Percentiles rank a stretch among this genome's conserved stretches.
These are phyloP conservation scores for Pelusios castaneus DNA, from an alignment of 2,113 vertebrate species.

Conservation along the genomic window DNA sequence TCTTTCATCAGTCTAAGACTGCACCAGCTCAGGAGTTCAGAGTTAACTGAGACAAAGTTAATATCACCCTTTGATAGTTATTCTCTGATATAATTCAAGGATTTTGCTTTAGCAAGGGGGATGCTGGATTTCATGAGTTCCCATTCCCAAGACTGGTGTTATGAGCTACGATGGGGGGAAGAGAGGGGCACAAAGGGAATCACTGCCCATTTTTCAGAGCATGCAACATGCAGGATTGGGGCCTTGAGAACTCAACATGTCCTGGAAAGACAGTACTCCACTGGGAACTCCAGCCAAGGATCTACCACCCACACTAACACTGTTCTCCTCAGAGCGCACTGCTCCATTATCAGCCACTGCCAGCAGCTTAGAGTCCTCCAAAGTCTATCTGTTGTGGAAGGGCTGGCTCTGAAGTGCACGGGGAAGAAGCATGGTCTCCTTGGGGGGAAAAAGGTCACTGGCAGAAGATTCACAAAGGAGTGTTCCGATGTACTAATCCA, in stretches of 20 bases:
- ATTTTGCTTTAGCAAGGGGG: neutral
- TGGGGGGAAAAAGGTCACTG: neutral
- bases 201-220: neutral
- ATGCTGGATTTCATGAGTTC: neutral
- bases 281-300: no score
- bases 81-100: neutral
- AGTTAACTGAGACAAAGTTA: neutral
- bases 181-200: neutral
- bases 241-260: neutral
- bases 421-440: neutral
- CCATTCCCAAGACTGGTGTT: neutral
- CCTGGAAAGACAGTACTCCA: neutral
- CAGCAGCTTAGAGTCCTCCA: neutral
- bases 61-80: neutral
- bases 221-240: neutral
- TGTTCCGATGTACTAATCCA: neutral
- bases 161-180: neutral
- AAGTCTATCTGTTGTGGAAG: neutral
- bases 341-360: neutral
- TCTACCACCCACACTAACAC: neutral
- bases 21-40: neutral
- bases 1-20: neutral
- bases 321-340: neutral
- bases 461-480: neutral
- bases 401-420: neutral